Evolutionary conservation across 2,888 invertebrate species (phyloP).

Genomic region (Papilio gigon): DNA sequence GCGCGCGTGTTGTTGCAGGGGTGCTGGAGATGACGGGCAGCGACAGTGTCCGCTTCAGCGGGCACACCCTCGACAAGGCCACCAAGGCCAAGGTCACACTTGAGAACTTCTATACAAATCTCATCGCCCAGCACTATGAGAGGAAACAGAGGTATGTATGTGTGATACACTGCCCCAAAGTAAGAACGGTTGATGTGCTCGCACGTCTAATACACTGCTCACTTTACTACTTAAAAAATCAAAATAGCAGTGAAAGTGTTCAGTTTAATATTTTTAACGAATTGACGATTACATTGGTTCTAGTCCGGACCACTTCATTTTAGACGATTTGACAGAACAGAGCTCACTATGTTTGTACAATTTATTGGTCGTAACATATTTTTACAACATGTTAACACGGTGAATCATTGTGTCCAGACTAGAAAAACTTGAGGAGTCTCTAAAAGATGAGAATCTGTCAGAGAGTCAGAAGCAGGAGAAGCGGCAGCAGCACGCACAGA

Average conservation of each 20-base stretch:
- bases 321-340: background rate
- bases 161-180: too few species aligned
- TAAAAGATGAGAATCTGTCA: slow-evolving; percentile 96
- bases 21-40: slow-evolving; percentile 93
- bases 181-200: too few species aligned
- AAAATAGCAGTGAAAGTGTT: background rate
- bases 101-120: slow-evolving; percentile 99
- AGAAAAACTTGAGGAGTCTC: slow-evolving; percentile 96
- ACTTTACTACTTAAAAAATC: background rate
- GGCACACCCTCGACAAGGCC: slow-evolving; percentile 98
- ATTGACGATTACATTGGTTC: background rate
- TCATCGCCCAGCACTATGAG: slow-evolving; percentile 98
- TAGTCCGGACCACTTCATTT: background rate
- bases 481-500: slow-evolving; percentile 97
- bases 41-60: slow-evolving; percentile 95
- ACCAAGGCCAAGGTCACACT: slow-evolving; percentile 99
- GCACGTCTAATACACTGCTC: too few species aligned
- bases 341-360: background rate
- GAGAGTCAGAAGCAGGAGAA: slow-evolving; percentile 98
- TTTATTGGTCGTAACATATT: background rate
- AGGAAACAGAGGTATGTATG: slow-evolving; percentile 91
- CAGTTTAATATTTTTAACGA: background rate
- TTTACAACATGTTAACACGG: background rate
- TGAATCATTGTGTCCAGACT: slow-evolving; percentile 76
- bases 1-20: slow-evolving; percentile 78